Base-by-base conservation (phyloP, 2,888 invertebrate species). In the Cheilosia vernalis region DNA sequence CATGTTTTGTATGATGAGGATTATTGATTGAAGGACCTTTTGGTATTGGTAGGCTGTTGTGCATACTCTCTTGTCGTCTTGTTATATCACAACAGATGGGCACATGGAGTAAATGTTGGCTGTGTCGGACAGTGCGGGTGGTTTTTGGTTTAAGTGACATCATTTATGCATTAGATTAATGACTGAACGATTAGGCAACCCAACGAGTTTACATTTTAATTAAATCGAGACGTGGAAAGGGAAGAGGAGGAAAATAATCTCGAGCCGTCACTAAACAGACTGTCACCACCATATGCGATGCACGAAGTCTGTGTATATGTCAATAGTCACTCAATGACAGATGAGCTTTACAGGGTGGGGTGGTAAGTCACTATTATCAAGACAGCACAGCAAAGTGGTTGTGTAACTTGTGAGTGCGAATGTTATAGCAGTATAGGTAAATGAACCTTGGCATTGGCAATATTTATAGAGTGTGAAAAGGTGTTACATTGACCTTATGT, bases 101-200 rank as follows among this genome's bases (percentile, higher is more conserved):
- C 44, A 76, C 55, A 61, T 56, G 21, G 33, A 60, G 21, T 49
- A 30, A 47, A 49, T 81, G 53, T 58, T 69, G 66, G 60, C 44
- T 47, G 7, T 15, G 58, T 15, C 51, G 61, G 51, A 10, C 17
- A 19, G 49, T 19, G 10, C 21, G 53, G 69, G 19, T 74, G 53
- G 66, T 27, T 72, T 81, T 72, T 61, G 72, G 81, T 72, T 78
- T 77, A 67, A 77, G 72, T 80, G 67, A 85, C 85, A 85, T 85
- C 85, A 85, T 85, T 85, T 85, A 85, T 85, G 85, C 81, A 85
- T 85, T 85, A 85, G 76, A 81, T 85, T 85, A 85, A 85, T 81
- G 85, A 81, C 85, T 81, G 51, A 67, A 80, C 81, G 72, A 85
- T 85, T 85, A 85, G 85, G 76, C 85, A 76, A 49, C 37, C 72